A percentile compares a stretch with the other conserved stretches of the same genome.
phyloP scores from a whole-genome alignment of 2,888 invertebrate genomes.

The Epirrhoe tristata region DNA sequence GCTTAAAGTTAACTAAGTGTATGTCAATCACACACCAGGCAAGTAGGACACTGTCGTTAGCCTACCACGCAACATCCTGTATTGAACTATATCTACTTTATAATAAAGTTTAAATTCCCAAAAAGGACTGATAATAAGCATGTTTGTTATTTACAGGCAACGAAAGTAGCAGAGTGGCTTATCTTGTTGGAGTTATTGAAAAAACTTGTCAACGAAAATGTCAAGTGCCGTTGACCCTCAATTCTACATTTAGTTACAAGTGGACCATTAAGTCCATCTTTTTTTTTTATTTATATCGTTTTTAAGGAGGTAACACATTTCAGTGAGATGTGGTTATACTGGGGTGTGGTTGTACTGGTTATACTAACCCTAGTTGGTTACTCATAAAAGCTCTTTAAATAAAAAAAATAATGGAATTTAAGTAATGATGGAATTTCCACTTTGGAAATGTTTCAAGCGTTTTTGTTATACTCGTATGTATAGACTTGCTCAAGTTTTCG shows the following conservation, averaged over 20 bases:
- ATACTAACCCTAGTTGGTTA: background rate
- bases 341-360: background rate
- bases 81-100: conserved; percentile 16
- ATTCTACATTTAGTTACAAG: conserved; percentile 12
- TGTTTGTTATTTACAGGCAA: conserved; percentile 24
- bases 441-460: too few relatives aligned
- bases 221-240: conserved; percentile 40
- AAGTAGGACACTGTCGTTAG: conserved; percentile 49
- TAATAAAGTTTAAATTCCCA: conserved; percentile 19
- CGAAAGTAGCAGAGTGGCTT: conserved; percentile 33
- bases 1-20: conserved; percentile 54
- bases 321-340: background rate
- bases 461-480: too few relatives aligned
- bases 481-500: too few relatives aligned
- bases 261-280: conserved; percentile 5
- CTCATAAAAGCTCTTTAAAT: background rate
- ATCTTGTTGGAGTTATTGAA: conserved; percentile 35
- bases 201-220: conserved; percentile 40
- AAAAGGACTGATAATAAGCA: background rate
- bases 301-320: background rate
- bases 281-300: too few relatives aligned
- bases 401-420: background rate
- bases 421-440: too few relatives aligned
- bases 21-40: conserved; percentile 52
- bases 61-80: conserved; percentile 8